A percentile compares a stretch with the other conserved stretches of the same genome.
phyloP scores from a whole-genome alignment of 2,113 vertebrate genomes.

The Amblyopsis rosae region DNA sequence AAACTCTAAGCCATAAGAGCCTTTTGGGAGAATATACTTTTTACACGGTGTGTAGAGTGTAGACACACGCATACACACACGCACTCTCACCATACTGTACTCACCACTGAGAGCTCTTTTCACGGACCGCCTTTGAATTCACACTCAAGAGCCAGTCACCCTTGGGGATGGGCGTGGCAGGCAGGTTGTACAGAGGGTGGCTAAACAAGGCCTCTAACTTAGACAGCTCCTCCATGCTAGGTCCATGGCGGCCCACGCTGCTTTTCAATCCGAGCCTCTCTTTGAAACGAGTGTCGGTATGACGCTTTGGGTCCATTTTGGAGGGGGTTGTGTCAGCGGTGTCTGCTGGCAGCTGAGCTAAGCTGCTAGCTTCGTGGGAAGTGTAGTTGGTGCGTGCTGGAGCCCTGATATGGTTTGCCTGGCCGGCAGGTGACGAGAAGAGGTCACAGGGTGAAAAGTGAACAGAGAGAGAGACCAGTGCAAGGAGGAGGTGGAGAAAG shows the following conservation, averaged over 20 bases:
- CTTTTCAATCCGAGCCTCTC: too few species aligned
- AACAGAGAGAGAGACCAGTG: slow-evolving; percentile 52
- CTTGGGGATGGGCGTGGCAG: slow-evolving; percentile 50
- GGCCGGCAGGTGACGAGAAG: background rate
- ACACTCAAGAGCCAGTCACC: slow-evolving; percentile 79
- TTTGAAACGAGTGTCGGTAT: background rate
- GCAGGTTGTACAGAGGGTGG: slow-evolving; percentile 79
- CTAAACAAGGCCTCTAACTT: slow-evolving; percentile 77
- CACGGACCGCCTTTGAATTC: slow-evolving; percentile 66
- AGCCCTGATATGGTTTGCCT: slow-evolving; percentile 22
- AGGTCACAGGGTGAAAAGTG: slow-evolving; percentile 46
- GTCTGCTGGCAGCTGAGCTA: slow-evolving; percentile 10
- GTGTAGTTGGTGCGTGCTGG: slow-evolving; percentile 19
- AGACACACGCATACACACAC: background rate
- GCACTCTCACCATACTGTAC: slow-evolving; percentile 14
- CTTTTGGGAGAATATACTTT: too few species aligned
- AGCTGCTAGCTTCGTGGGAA: slow-evolving; percentile 3
- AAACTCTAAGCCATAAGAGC: too few species aligned
- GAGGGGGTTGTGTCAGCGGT: slow-evolving; percentile 4
- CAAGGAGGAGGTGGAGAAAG: slow-evolving; percentile 73
- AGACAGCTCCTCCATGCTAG: slow-evolving; percentile 29
- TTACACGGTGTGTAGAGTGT: too few species aligned
- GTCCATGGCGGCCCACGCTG: background rate
- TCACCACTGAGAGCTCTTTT: slow-evolving; percentile 78
- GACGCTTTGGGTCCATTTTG: background rate